Evolutionary conservation across 2,888 invertebrate genomes (phyloP).

Genomic region (Lymantria monacha): DNA sequence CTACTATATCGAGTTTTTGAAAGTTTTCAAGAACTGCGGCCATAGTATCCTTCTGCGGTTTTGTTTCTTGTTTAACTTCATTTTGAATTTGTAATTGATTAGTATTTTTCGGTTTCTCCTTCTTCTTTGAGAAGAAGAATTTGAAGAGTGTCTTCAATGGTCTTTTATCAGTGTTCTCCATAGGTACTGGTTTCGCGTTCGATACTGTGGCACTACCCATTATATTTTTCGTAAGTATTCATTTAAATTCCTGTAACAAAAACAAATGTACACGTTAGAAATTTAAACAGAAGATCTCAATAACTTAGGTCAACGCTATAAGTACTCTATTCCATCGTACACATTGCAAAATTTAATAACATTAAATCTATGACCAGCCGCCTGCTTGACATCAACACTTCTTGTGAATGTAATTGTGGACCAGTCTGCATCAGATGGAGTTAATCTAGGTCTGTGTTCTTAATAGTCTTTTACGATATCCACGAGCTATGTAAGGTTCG

Average conservation of each 20-base stretch:
- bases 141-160: slow-evolving; percentile 42
- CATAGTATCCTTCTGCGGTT: slow-evolving; percentile 26
- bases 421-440: too few relatives aligned
- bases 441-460: too few relatives aligned
- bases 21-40: slow-evolving; percentile 44
- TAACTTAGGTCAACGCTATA: too few relatives aligned
- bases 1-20: slow-evolving; percentile 30
- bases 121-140: slow-evolving; percentile 32
- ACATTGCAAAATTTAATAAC: too few relatives aligned
- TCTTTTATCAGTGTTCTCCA: slow-evolving; percentile 54
- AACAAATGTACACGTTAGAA: neutral
- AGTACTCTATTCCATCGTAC: too few relatives aligned
- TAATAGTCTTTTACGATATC: too few relatives aligned
- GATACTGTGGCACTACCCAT: slow-evolving; percentile 57
- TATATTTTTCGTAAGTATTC: slow-evolving; percentile 16
- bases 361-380: too few relatives aligned
- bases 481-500: too few relatives aligned
- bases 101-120: slow-evolving; percentile 37
- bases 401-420: too few relatives aligned
- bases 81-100: slow-evolving; percentile 8
- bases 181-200: slow-evolving; percentile 44
- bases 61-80: slow-evolving; percentile 7
- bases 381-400: too few relatives aligned
- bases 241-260: slow-evolving; percentile 27
- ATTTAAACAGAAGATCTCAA: neutral